Percentiles rank a stretch among this genome's conserved stretches.
Evolutionary conservation across 2,113 vertebrate genomes (phyloP).

Genomic region (Campylomormyrus numenius): DNA sequence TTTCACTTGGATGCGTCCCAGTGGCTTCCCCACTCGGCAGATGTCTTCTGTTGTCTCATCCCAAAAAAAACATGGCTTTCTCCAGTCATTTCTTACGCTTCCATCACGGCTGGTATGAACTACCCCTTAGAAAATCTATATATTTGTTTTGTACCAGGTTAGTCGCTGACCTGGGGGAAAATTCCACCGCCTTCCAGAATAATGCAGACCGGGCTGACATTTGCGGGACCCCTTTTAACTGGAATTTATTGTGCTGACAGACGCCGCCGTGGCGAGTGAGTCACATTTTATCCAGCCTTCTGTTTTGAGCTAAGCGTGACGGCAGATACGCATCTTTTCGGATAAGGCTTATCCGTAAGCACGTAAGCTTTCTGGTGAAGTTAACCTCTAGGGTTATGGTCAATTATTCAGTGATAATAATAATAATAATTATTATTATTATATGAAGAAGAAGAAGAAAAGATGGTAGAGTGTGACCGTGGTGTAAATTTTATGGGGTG

Average conservation of each 20-base stretch:
- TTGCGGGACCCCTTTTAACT: neutral
- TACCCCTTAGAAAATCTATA: neutral
- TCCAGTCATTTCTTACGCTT: neutral
- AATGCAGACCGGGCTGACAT: neutral
- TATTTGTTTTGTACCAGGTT: neutral
- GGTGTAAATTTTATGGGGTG: neutral
- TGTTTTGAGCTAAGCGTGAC: neutral
- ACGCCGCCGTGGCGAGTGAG: neutral
- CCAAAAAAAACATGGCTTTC: neutral
- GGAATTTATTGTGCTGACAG: neutral
- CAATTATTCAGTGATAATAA: neutral
- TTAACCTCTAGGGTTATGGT: neutral
- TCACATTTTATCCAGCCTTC: neutral
- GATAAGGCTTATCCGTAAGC: neutral
- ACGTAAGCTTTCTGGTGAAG: too few relatives aligned
- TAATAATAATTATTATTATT: neutral
- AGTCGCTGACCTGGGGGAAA: neutral
- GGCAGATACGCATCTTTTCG: neutral
- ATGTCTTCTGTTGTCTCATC: neutral
- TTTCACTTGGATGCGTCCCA: neutral
- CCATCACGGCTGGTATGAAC: neutral
- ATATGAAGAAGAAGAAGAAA: neutral
- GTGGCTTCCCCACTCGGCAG: neutral
- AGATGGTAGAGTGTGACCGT: neutral
- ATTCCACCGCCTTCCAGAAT: neutral